Evolutionary conservation across 2,797 vertebrate genomes (phyloP), one percentile per base, ranked within the genome.

Genomic region (Cyprinella venusta): DNA sequence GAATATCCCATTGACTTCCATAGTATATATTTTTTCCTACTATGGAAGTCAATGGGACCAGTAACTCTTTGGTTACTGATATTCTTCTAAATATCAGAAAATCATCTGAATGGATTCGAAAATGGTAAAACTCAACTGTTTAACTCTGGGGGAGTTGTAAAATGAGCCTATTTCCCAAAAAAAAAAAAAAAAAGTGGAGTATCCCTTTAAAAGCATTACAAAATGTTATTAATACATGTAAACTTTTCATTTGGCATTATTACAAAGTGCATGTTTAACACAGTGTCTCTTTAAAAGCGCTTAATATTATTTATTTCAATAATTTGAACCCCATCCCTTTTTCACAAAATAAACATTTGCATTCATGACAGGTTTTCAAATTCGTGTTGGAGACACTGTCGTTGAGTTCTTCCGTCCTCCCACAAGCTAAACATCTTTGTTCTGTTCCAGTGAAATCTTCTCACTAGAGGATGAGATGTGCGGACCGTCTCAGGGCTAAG

Each of bases 401-500:
- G 8, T 12, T n/a, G 8, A 38, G 24, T 61, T 63, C 50, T 68
- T 40, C 48, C 12, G 15, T 54, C 68, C 63, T 50, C 40, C 42
- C 56, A 72, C 77, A 40, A 38, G 26, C 56, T 38, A 15, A 63
- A 45, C 5, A n/a, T 64, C 56, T 74, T 42, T 21, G 56, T 81
- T 45, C n/a, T 45, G 54, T 61, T 61, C 18, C 56, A 13, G 79
- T 9, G 18, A 61, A 52, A 38, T 36, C 21, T 5, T 38, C 40
- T 63, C 21, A 3, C 26, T n/a, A 80, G 50, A 13, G 50, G 9
- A 24, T 70, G 67, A 80, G 79, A 26, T 80, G 52, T 21, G 38
- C 18, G 2, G 52, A 38, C 77, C 12, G 10, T 45, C 36, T 30
- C 52, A 70, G 36, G 54, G 54, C 65, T 61, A 42, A 45, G 69